phyloP scores from a whole-genome alignment of 2,797 vertebrate species.

The Sardinella longiceps region DNA sequence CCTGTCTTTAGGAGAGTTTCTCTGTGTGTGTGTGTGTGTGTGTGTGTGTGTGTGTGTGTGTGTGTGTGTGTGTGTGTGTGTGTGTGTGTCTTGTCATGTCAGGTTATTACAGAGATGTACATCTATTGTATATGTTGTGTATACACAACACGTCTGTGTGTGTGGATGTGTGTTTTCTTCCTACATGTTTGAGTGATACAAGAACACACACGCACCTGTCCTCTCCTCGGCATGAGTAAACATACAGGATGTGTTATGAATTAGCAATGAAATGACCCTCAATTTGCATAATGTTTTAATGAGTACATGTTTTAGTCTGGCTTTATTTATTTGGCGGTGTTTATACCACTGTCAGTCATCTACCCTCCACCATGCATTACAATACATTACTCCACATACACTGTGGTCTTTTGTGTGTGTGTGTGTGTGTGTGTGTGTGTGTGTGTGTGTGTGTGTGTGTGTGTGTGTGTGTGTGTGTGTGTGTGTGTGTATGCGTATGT shows the following conservation, averaged over 20 bases:
- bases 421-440: background rate
- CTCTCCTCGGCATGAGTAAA: background rate
- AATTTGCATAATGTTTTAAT: background rate
- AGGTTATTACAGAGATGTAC: background rate
- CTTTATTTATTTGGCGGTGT: background rate
- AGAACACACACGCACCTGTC: background rate
- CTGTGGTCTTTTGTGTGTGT: background rate
- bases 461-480: background rate
- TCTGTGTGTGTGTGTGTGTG: background rate
- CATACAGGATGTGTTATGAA: background rate
- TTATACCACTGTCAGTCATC: slow-evolving; percentile 4
- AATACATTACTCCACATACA: too few species aligned
- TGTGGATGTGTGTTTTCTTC: background rate
- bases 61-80: background rate
- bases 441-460: background rate
- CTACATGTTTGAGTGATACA: background rate
- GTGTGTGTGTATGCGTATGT: background rate
- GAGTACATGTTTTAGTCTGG: background rate
- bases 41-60: background rate
- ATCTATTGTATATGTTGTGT: too few species aligned
- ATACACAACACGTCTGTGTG: background rate
- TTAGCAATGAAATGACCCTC: background rate
- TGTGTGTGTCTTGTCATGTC: background rate
- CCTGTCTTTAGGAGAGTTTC: background rate
- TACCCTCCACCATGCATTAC: background rate